phyloP scores from a whole-genome alignment of 2,113 vertebrate genomes.

The Hyla sarda region DNA sequence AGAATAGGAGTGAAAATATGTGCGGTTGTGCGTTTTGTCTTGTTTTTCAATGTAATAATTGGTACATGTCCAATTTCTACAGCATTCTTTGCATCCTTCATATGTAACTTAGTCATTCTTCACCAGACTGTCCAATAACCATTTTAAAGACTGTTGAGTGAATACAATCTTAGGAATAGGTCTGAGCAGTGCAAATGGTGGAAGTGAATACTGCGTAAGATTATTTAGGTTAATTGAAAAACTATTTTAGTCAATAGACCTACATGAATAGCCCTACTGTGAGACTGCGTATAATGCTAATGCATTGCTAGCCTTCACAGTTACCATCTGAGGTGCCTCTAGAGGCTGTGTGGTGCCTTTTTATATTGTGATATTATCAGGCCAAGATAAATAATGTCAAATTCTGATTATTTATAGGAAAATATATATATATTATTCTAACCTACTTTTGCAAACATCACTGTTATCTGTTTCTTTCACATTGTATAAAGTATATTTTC shows the following conservation, averaged over 20 bases:
- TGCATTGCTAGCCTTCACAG: not conserved
- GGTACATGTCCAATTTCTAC: not conserved
- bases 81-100: not conserved
- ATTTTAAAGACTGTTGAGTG: not conserved
- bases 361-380: not conserved
- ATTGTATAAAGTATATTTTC: conserved; percentile 9
- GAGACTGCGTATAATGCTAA: not conserved
- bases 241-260: not conserved
- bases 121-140: not conserved
- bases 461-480: conserved; percentile 21
- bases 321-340: conserved; percentile 12
- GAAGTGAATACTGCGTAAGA: too few species aligned
- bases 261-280: not conserved
- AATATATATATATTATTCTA: not conserved
- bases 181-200: not conserved
- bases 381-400: not conserved
- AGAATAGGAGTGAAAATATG: not conserved
- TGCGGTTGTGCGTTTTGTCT: not conserved
- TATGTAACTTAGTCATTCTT: not conserved
- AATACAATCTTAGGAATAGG: not conserved
- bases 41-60: not conserved
- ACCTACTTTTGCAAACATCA: conserved; percentile 17
- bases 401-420: conserved; percentile 15
- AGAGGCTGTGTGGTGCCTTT: conserved; percentile 37
- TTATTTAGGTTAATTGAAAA: too few species aligned